phyloP scores from a whole-genome alignment of 2,113 vertebrate species.

The Vombatus ursinus region DNA sequence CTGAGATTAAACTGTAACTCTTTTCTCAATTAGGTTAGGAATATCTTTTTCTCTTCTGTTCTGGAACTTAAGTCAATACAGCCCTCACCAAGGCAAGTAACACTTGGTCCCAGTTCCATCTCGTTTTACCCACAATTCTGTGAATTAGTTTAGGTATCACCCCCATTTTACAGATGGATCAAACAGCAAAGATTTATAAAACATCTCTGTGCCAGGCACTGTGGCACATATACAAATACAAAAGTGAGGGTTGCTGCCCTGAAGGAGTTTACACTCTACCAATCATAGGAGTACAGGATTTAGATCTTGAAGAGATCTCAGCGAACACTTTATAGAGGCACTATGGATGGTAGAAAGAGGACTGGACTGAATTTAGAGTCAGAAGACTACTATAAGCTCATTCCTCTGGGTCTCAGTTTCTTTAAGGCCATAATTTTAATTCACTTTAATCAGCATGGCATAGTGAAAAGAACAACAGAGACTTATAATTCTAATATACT shows the following conservation, averaged over 20 bases:
- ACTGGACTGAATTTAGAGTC: background rate
- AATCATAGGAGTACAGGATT: background rate
- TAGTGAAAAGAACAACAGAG: background rate
- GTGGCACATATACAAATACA: background rate
- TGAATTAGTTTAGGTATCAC: background rate
- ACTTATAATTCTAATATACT: background rate
- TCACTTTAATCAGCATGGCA: background rate
- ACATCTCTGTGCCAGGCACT: background rate
- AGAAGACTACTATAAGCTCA: background rate
- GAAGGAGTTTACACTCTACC: background rate
- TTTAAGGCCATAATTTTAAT: background rate
- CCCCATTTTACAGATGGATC: background rate
- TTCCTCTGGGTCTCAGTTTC: background rate
- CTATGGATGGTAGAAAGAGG: background rate
- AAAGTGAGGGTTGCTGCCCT: background rate
- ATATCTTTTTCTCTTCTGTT: background rate
- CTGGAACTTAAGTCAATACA: background rate
- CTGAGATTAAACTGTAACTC: background rate
- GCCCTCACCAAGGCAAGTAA: background rate
- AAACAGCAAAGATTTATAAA: background rate
- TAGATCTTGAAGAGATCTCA: background rate
- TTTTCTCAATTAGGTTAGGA: background rate
- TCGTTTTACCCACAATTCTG: background rate
- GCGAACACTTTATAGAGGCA: background rate
- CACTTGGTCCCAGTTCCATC: background rate